Conservation (phyloP, 2,797 vertebrate genomes). For the Lophura swinhoii region DNA sequence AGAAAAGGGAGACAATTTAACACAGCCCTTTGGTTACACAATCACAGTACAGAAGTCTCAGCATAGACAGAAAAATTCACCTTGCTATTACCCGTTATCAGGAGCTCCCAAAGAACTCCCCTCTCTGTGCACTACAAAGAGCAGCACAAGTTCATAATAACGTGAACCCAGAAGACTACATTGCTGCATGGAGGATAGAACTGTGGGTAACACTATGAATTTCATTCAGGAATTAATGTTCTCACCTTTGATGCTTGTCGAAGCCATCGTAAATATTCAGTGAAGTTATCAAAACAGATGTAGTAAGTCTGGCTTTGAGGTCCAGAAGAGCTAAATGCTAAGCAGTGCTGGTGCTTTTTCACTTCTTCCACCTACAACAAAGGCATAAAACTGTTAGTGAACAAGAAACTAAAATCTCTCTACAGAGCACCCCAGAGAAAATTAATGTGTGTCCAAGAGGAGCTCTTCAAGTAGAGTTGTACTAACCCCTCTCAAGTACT, state of each 20-base stretch:
- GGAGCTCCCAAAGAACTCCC: background rate
- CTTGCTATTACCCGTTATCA: background rate
- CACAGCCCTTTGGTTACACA: background rate
- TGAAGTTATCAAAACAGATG: conserved; percentile 97
- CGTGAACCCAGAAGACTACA: background rate
- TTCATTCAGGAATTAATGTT: background rate
- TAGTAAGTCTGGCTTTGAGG: conserved; percentile 98
- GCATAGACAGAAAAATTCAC: background rate
- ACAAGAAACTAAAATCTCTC: background rate
- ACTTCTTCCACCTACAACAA: conserved; percentile 93
- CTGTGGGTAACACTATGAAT: background rate
- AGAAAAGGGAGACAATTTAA: background rate
- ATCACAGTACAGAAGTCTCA: background rate
- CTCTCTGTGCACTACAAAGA: background rate
- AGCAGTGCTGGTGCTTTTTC: conserved; percentile 97
- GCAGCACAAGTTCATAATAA: background rate
- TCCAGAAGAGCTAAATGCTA: conserved; percentile 96
- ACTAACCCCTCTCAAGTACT: background rate
- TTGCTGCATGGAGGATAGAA: background rate
- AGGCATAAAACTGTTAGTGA: background rate
- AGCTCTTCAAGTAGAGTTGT: background rate
- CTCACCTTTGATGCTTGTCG: conserved; percentile 94
- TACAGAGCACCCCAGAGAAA: background rate
- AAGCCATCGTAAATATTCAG: conserved; percentile 96
- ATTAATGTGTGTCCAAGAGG: background rate